A percentile compares a stretch with the other conserved stretches of the same genome.
Conservation (phyloP, 2,113 vertebrate species). For the Coracopsis vasa region DNA sequence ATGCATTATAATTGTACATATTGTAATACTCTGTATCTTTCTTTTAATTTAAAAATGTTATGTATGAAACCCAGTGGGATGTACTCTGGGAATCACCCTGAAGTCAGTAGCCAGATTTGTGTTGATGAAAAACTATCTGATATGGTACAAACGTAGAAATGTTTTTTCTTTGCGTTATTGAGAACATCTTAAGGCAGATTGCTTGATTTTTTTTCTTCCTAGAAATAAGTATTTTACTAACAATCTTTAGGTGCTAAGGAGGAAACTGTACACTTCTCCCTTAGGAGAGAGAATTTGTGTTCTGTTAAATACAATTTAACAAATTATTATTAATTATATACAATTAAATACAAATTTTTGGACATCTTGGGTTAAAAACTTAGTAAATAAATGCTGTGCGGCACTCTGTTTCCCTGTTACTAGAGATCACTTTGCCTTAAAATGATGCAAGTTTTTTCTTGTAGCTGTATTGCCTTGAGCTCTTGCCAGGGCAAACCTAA, state of each 20-base stretch:
- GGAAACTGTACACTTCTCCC: background rate
- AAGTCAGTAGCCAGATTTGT: background rate
- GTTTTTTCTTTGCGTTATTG: background rate
- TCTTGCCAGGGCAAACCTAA: background rate
- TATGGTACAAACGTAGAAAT: background rate
- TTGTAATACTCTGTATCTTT: background rate
- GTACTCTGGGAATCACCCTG: background rate
- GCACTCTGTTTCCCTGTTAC: background rate
- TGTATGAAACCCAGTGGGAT: background rate
- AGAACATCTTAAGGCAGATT: background rate
- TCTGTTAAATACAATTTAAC: background rate
- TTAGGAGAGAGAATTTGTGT: background rate
- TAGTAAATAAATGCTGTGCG: background rate
- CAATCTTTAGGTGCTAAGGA: background rate
- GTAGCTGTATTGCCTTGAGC: background rate
- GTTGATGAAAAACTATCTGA: background rate
- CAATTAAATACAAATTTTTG: background rate
- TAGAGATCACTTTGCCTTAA: background rate
- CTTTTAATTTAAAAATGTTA: background rate
- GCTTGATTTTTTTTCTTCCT: background rate
- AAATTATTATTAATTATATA: background rate
- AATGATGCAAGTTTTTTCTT: background rate
- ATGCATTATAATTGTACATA: background rate
- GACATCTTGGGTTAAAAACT: rapidly evolving
- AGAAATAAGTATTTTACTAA: background rate